Conservation (phyloP, 2,888 invertebrate genomes). For the Agrotis puta region DNA sequence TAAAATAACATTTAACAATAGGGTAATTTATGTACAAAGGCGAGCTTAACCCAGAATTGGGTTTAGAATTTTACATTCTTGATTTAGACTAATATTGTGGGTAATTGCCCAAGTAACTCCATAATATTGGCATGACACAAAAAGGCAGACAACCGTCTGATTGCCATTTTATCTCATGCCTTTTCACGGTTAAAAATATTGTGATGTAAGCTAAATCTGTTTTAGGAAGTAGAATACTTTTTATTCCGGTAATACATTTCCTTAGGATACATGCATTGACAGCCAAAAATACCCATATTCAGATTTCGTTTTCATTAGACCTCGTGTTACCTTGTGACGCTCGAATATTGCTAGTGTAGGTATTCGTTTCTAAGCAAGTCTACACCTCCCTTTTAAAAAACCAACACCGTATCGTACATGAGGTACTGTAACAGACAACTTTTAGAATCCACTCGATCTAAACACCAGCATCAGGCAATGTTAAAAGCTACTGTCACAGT, state of each 20-base stretch:
- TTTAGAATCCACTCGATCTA: slow-evolving; percentile 42
- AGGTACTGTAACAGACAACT: slow-evolving; percentile 22
- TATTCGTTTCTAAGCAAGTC: background rate
- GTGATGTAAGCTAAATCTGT: too few species aligned
- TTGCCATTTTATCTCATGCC: too few species aligned
- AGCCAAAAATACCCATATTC: background rate
- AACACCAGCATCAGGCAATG: slow-evolving; percentile 55
- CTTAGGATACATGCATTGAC: background rate
- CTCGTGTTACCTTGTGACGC: background rate
- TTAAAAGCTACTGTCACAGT: slow-evolving; percentile 53
- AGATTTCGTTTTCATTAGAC: background rate
- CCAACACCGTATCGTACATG: background rate
- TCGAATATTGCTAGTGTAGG: background rate
- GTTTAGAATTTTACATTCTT: too few species aligned
- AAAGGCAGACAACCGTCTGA: too few species aligned
- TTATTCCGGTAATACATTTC: background rate
- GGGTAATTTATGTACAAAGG: too few species aligned
- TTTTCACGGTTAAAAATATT: too few species aligned
- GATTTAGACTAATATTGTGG: too few species aligned
- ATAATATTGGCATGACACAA: too few species aligned
- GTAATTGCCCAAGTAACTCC: too few species aligned
- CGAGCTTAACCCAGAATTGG: too few species aligned
- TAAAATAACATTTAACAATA: too few species aligned
- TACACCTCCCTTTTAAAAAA: background rate
- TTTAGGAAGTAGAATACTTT: background rate